These are phyloP conservation scores for Archilochus colubris DNA, from an alignment of 2,113 vertebrate species.

Conservation along the genomic window DNA sequence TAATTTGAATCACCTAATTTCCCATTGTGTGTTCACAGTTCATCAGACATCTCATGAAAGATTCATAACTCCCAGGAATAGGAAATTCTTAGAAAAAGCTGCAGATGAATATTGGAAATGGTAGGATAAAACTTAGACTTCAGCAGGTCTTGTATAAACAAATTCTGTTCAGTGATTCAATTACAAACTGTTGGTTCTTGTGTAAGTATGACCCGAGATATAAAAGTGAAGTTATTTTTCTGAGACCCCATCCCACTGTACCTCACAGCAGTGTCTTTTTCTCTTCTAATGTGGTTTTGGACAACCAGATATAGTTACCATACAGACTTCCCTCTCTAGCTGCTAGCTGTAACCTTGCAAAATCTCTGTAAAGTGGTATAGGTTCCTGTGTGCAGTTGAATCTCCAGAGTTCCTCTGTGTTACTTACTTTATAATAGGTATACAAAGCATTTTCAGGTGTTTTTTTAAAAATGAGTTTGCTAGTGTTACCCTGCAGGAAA, in stretches of 20 bases:
- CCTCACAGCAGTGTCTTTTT: constrained; percentile 16
- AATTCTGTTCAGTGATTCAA: not conserved
- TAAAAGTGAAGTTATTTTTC: constrained; percentile 25
- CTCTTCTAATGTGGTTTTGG: constrained; percentile 3
- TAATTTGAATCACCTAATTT: constrained; percentile 17
- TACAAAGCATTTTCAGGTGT: not conserved
- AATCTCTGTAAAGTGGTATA: not conserved
- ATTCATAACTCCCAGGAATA: not conserved
- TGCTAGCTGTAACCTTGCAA: not conserved
- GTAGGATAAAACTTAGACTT: not conserved
- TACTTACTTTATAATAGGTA: not conserved
- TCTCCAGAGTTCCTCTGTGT: not conserved
- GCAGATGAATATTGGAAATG: not conserved
- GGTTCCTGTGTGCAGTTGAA: not conserved
- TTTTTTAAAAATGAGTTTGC: not conserved
- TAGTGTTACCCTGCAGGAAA: not conserved
- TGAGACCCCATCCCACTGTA: not conserved
- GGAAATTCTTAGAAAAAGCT: constrained; percentile 37
- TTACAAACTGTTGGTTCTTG: not conserved
- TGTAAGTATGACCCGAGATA: not conserved
- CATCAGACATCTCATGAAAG: not conserved
- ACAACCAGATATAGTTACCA: not conserved
- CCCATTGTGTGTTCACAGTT: not conserved
- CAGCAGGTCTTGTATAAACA: not conserved
- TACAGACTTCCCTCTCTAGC: not conserved